phyloP scores from a whole-genome alignment of 1,140 invertebrate species.

The Stratiolaelaps scimitus region DNA sequence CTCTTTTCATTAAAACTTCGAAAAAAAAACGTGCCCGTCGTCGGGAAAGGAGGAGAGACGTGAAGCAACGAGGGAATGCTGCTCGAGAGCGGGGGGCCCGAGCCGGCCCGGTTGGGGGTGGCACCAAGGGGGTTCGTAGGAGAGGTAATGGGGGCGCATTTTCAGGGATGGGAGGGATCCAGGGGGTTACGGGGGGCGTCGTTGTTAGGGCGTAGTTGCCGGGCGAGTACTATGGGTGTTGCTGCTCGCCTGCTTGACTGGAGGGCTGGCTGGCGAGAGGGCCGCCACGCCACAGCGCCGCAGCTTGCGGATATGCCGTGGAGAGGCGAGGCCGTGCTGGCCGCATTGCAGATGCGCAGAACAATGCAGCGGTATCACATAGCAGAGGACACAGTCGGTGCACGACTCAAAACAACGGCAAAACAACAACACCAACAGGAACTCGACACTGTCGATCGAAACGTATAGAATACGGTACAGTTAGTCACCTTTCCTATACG shows the following conservation, averaged over 20 bases:
- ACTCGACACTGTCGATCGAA: background rate
- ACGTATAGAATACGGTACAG: too few species aligned
- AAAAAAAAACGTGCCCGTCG: constrained; percentile 7
- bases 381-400: background rate
- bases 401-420: background rate
- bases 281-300: constrained; percentile 1
- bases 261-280: background rate
- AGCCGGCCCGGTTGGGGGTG: too few species aligned
- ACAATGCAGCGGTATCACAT: constrained; percentile 8
- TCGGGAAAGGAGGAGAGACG: constrained; percentile 3
- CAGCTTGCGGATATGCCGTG: background rate
- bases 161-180: too few species aligned
- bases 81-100: too few species aligned
- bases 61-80: background rate
- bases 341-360: constrained; percentile 29
- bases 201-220: too few species aligned
- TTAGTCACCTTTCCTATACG: too few species aligned
- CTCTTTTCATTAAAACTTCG: constrained; percentile 25
- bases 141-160: too few species aligned
- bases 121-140: too few species aligned
- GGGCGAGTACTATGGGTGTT: too few species aligned
- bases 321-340: background rate
- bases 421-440: background rate
- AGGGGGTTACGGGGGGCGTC: too few species aligned
- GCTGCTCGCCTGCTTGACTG: too few species aligned